These are phyloP conservation scores for Boleophthalmus pectinirostris DNA, from an alignment of 2,113 vertebrate genomes.

Conservation along the genomic window DNA sequence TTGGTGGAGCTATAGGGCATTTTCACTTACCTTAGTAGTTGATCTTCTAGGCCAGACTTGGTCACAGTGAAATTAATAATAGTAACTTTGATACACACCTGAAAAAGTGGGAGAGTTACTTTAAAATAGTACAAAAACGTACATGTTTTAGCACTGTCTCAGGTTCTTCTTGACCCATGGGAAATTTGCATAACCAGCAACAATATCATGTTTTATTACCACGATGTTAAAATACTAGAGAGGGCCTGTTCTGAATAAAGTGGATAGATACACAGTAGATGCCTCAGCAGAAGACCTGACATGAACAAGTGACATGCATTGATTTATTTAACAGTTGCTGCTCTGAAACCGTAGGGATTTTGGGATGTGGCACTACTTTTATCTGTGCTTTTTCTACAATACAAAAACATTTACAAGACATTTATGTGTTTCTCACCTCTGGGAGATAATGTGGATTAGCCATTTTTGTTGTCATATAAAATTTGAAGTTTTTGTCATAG, in stretches of 20 bases:
- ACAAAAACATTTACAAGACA: background rate
- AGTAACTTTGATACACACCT: conserved; percentile 94
- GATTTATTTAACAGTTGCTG: background rate
- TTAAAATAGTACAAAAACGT: background rate
- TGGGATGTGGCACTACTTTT: background rate
- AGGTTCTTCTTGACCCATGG: background rate
- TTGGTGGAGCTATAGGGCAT: background rate
- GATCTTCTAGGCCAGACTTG: conserved; percentile 86
- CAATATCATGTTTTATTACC: background rate
- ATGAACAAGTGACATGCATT: background rate
- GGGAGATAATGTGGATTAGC: conserved; percentile 90
- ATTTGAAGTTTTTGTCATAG: conserved; percentile 85
- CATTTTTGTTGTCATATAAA: conserved; percentile 92
- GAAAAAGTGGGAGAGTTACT: conserved; percentile 5
- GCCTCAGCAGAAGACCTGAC: background rate
- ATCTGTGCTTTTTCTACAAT: background rate
- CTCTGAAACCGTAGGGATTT: background rate
- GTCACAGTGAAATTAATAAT: conserved; percentile 92
- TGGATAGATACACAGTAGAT: background rate
- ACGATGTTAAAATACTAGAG: background rate
- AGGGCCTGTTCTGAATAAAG: background rate
- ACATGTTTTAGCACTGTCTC: background rate
- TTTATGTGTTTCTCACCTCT: conserved; percentile 73
- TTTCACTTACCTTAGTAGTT: conserved; percentile 81
- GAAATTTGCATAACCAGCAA: background rate